Evolutionary conservation across 2,113 vertebrate species (phyloP).

Genomic region (Cyanistes caeruleus): DNA sequence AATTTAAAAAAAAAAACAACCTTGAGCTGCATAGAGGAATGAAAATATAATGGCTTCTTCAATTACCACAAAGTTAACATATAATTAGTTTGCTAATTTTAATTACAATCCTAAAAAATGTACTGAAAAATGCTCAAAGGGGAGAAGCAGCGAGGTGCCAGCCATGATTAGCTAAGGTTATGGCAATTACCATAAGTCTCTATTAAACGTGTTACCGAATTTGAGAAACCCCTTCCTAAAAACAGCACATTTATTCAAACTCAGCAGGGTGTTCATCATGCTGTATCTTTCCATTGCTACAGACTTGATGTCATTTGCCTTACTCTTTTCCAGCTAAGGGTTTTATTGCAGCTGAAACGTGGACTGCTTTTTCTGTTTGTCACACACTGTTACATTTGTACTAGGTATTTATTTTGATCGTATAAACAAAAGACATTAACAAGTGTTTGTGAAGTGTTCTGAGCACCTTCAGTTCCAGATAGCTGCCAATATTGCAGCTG

Average conservation of each 20-base stretch:
- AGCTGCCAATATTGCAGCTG: background rate
- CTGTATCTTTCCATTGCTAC: background rate
- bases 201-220: background rate
- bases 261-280: background rate
- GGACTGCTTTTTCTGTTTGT: background rate
- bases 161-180: background rate
- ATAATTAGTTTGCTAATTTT: constrained; percentile 62
- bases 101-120: constrained; percentile 21
- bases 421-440: background rate
- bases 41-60: constrained; percentile 46
- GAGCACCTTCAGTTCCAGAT: background rate
- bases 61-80: constrained; percentile 39
- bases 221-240: background rate
- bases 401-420: background rate
- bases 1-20: background rate
- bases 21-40: background rate
- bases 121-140: constrained; percentile 14
- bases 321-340: background rate
- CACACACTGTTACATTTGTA: background rate
- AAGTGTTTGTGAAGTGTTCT: background rate
- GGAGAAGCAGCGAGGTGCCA: constrained; percentile 5
- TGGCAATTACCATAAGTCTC: constrained; percentile 32
- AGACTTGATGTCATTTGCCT: background rate
- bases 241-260: background rate
- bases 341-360: background rate